Conservation (phyloP, 2,113 vertebrate species). For the Ancistrus triradiatus region DNA sequence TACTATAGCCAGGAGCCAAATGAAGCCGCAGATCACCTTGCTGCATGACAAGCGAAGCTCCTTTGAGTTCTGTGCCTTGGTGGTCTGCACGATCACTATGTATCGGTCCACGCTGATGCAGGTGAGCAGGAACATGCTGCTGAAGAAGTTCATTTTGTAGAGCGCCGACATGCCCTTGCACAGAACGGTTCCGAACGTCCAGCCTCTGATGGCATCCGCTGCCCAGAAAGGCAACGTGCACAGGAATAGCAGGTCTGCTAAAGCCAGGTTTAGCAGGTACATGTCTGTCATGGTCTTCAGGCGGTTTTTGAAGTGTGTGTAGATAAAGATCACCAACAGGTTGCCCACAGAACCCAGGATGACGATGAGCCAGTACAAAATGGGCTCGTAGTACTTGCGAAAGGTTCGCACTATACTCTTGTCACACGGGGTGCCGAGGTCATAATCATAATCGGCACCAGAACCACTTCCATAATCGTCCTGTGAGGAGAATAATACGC, state of each 20-base stretch:
- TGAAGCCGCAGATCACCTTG: slow-evolving; percentile 60
- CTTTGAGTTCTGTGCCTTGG: slow-evolving; percentile 65
- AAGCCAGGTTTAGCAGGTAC: slow-evolving; percentile 80
- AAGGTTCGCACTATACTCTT: slow-evolving; percentile 63
- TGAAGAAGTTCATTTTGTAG: slow-evolving; percentile 86
- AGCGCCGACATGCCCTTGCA: slow-evolving; percentile 75
- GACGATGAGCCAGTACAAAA: slow-evolving; percentile 75
- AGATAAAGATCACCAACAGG: slow-evolving; percentile 75
- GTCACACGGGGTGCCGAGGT: slow-evolving; percentile 55
- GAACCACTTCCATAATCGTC: slow-evolving; percentile 19
- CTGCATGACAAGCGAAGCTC: slow-evolving; percentile 62
- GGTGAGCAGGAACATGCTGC: slow-evolving; percentile 79
- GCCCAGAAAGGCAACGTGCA: slow-evolving; percentile 86
- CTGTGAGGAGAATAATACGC: slow-evolving; percentile 2
- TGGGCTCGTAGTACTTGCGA: slow-evolving; percentile 63
- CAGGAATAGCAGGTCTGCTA: slow-evolving; percentile 83
- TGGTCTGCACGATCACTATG: slow-evolving; percentile 71
- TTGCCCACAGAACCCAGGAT: slow-evolving; percentile 74
- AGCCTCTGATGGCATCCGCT: slow-evolving; percentile 61
- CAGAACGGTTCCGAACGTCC: slow-evolving; percentile 68
- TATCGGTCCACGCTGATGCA: slow-evolving; percentile 87
- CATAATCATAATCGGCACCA: slow-evolving; percentile 33
- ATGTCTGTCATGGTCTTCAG: slow-evolving; percentile 78
- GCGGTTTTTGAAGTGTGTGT: slow-evolving; percentile 66
- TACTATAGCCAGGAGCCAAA: slow-evolving; percentile 69